Evolutionary conservation across 2,113 vertebrate genomes (phyloP).

Genomic region (Papio anubis): DNA sequence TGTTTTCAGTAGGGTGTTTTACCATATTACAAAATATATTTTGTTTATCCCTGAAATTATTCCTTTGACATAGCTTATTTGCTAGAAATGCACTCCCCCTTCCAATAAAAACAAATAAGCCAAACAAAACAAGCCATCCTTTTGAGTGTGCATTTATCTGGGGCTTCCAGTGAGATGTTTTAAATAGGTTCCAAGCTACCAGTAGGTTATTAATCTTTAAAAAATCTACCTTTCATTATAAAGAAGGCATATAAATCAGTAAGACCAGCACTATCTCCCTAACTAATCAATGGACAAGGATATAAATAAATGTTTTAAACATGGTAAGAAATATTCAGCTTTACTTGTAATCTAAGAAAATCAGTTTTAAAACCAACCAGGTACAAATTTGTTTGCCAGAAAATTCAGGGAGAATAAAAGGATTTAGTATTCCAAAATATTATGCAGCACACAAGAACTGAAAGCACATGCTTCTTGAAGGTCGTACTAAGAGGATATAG

Average conservation of each 20-base stretch:
- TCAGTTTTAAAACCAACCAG: not conserved
- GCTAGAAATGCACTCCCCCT: not conserved
- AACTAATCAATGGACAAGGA: not conserved
- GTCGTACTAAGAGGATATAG: not conserved
- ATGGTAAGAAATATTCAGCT: not conserved
- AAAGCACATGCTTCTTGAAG: not conserved
- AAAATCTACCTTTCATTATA: not conserved
- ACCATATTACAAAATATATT: not conserved
- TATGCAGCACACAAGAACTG: not conserved
- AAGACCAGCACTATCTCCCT: not conserved
- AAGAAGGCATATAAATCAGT: not conserved
- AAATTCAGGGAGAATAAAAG: not conserved
- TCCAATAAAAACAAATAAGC: not conserved
- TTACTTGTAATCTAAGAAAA: conserved; percentile 6
- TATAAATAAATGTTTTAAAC: not conserved
- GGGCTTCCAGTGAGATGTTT: not conserved
- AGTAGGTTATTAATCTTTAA: not conserved
- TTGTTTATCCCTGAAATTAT: not conserved
- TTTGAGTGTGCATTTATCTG: not conserved
- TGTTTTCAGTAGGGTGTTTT: not conserved
- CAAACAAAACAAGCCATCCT: not conserved
- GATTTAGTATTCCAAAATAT: not conserved
- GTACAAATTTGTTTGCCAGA: not conserved
- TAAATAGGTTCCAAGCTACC: not conserved
- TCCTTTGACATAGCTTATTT: not conserved